Conservation (phyloP, 2,888 invertebrate species). For the Machimus atricapillus region DNA sequence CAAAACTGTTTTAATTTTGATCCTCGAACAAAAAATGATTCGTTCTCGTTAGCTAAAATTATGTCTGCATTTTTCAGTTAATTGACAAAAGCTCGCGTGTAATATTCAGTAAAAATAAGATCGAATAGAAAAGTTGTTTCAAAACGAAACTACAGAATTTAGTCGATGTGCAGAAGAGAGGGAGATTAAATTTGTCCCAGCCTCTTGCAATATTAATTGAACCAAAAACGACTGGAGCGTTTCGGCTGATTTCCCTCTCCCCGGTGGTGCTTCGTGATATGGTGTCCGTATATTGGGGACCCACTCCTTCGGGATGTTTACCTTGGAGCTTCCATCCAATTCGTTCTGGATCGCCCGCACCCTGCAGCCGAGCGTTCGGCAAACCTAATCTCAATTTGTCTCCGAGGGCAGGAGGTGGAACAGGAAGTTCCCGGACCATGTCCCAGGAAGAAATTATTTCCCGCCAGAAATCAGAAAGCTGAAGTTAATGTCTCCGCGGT, state of each 20-base stretch:
- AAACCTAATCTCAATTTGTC: slow-evolving; percentile 6
- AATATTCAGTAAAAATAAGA: neutral
- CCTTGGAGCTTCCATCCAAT: neutral
- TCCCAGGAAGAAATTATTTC: slow-evolving; percentile 7
- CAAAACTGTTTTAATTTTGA: no score
- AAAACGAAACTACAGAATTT: neutral
- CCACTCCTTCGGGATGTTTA: neutral
- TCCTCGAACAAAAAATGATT: no score
- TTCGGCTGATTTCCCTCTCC: neutral
- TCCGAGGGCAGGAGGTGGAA: neutral
- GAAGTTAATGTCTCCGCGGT: neutral
- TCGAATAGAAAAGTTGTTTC: neutral
- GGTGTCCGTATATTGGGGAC: neutral
- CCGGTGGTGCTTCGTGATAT: neutral
- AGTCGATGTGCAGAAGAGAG: neutral
- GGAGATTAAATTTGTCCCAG: neutral
- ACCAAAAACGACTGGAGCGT: neutral
- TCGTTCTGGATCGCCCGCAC: neutral
- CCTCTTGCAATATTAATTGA: neutral
- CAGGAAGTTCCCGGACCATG: neutral
- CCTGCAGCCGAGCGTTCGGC: neutral
- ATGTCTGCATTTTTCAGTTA: no score
- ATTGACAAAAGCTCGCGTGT: neutral
- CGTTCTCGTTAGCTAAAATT: no score
- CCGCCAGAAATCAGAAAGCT: slow-evolving; percentile 6